Evolutionary conservation across 2,888 invertebrate species (phyloP).

Genomic region (Colostygia pectinataria): DNA sequence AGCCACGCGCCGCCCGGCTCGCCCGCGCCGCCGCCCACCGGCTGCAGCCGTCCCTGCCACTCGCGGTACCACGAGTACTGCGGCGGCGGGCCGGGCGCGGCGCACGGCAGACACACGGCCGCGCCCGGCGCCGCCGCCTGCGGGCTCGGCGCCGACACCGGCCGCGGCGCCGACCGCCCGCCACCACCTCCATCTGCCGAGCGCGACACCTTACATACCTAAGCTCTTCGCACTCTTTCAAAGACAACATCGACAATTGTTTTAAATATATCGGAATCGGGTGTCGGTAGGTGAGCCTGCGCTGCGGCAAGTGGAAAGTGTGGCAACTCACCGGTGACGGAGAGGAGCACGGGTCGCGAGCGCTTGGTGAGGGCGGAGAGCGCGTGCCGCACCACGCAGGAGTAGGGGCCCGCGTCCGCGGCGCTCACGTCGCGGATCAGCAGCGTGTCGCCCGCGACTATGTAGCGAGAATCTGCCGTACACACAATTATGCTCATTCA

Average conservation of each 20-base stretch:
- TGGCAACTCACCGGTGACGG: constrained; percentile 77
- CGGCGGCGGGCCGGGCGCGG: constrained; percentile 84
- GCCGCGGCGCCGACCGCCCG: constrained; percentile 77
- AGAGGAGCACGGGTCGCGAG: constrained; percentile 83
- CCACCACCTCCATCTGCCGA: constrained; percentile 17
- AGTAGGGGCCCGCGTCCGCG: constrained; percentile 85
- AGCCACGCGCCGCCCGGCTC: constrained; percentile 76
- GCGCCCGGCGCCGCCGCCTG: constrained; percentile 81
- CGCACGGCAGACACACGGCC: constrained; percentile 85
- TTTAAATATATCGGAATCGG: too few species aligned
- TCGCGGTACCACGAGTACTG: constrained; percentile 85
- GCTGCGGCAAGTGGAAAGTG: background rate
- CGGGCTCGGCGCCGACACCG: constrained; percentile 75
- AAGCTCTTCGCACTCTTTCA: too few species aligned
- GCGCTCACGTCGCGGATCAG: constrained; percentile 65
- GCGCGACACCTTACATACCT: too few species aligned
- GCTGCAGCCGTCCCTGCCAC: constrained; percentile 75
- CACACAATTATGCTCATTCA: too few species aligned
- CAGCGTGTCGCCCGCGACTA: constrained; percentile 58
- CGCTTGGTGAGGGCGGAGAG: constrained; percentile 86
- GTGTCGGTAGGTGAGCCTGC: too few species aligned
- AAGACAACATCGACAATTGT: too few species aligned
- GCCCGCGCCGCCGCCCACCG: constrained; percentile 46
- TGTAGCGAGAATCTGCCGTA: constrained; percentile 54
- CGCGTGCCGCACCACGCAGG: constrained; percentile 86